Evolutionary conservation across 2,113 vertebrate species (phyloP).

Genomic region (Platichthys flesus): DNA sequence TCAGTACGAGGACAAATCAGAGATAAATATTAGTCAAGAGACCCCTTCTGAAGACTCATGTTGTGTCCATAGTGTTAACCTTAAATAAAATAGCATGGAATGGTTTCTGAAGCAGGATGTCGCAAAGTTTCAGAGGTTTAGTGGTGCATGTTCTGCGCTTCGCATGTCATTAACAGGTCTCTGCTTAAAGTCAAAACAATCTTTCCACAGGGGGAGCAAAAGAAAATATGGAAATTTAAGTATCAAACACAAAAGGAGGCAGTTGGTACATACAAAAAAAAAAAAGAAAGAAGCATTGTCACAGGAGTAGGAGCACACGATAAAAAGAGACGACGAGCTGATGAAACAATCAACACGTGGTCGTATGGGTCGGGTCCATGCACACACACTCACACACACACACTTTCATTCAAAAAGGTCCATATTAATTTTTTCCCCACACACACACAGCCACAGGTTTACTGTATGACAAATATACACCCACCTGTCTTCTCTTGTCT

Average conservation of each 20-base stretch:
- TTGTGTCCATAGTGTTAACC: conserved; percentile 2
- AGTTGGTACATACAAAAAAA: conserved; percentile 27
- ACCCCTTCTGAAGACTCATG: not conserved
- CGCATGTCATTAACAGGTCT: not conserved
- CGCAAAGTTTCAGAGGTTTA: conserved; percentile 27
- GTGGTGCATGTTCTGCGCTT: conserved; percentile 42
- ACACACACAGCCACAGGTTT: conserved; percentile 54
- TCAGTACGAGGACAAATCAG: not conserved
- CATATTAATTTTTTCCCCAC: conserved; percentile 46
- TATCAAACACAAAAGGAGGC: conserved; percentile 48
- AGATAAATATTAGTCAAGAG: not conserved
- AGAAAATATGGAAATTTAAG: not conserved
- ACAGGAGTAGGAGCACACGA: conserved; percentile 26
- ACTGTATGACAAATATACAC: conserved; percentile 70
- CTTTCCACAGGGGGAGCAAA: not conserved
- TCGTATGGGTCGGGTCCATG: conserved; percentile 47
- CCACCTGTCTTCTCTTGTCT: conserved; percentile 54
- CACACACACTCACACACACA: conserved; percentile 10
- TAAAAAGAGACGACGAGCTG: conserved; percentile 28
- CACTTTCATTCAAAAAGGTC: conserved; percentile 48
- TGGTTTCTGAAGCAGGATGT: conserved; percentile 19
- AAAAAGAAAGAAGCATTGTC: conserved; percentile 17
- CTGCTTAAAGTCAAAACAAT: conserved; percentile 7
- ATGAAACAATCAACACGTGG: conserved; percentile 29
- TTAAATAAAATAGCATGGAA: conserved; percentile 8